phyloP scores from a whole-genome alignment of 2,113 vertebrate species.

The Marmota monax region DNA sequence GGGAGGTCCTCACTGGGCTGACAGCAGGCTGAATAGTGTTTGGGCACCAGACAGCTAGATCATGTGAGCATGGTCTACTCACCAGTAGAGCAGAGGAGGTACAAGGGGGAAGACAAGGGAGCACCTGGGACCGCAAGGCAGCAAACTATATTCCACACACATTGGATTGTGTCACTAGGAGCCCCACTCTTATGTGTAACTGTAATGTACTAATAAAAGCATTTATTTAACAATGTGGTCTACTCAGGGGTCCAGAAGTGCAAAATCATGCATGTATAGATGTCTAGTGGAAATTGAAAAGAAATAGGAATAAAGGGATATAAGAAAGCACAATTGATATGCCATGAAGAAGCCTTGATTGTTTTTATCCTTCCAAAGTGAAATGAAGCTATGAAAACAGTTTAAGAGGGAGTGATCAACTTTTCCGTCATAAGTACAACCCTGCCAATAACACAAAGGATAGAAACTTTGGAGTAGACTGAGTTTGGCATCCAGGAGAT shows the following conservation, averaged over 20 bases:
- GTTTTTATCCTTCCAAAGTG: neutral
- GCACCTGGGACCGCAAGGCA: too few species aligned
- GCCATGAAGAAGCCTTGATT: neutral
- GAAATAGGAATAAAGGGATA: neutral
- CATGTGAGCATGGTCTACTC: too few species aligned
- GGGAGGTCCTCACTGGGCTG: neutral
- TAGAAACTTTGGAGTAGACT: neutral
- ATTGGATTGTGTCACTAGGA: too few species aligned
- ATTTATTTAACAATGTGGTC: neutral
- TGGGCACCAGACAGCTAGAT: neutral
- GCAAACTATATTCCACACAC: too few species aligned
- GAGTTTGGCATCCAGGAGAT: neutral
- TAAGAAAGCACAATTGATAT: neutral
- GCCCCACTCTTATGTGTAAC: too few species aligned
- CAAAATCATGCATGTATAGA: neutral
- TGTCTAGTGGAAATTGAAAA: neutral
- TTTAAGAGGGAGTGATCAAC: neutral
- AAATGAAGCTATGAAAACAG: neutral
- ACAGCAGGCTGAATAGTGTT: neutral
- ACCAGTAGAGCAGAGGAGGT: too few species aligned
- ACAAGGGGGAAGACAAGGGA: too few species aligned
- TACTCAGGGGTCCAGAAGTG: neutral
- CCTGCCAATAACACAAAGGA: neutral
- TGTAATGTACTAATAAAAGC: too few species aligned
- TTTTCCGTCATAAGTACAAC: neutral